Evolutionary conservation across 1,140 invertebrate species (phyloP).

Genomic region (Drepana arcuata): DNA sequence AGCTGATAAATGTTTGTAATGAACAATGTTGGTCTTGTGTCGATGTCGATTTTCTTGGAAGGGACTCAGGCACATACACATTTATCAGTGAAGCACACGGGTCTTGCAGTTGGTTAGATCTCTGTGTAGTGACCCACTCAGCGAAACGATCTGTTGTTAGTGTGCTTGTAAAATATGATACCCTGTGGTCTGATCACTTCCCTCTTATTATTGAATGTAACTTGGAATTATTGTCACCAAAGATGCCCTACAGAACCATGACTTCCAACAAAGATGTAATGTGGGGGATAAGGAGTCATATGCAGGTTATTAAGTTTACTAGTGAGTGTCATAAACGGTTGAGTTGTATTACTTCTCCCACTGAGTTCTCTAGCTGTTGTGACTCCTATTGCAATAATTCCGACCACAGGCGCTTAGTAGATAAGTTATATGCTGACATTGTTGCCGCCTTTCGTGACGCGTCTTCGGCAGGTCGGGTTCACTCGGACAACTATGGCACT

Average conservation of each 20-base stretch:
- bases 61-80: slow-evolving; percentile 8
- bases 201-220: not conserved
- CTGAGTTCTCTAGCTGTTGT: not conserved
- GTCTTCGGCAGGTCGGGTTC: not conserved
- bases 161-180: not conserved
- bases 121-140: slow-evolving; percentile 9
- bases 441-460: not conserved
- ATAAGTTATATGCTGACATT: not conserved
- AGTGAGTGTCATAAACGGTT: not conserved
- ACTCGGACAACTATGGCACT: too few species aligned
- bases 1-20: slow-evolving; percentile 10
- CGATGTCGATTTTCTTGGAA: too few species aligned
- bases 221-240: not conserved
- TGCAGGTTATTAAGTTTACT: not conserved
- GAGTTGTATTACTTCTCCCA: not conserved
- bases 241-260: not conserved
- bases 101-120: slow-evolving; percentile 10
- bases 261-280: not conserved
- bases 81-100: slow-evolving; percentile 17
- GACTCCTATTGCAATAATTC: not conserved
- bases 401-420: not conserved
- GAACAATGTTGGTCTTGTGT: slow-evolving; percentile 9
- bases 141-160: not conserved
- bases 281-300: not conserved
- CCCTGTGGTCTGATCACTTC: not conserved